These are phyloP conservation scores for Calonectris borealis DNA, from an alignment of 2,113 vertebrate species.

Conservation along the genomic window DNA sequence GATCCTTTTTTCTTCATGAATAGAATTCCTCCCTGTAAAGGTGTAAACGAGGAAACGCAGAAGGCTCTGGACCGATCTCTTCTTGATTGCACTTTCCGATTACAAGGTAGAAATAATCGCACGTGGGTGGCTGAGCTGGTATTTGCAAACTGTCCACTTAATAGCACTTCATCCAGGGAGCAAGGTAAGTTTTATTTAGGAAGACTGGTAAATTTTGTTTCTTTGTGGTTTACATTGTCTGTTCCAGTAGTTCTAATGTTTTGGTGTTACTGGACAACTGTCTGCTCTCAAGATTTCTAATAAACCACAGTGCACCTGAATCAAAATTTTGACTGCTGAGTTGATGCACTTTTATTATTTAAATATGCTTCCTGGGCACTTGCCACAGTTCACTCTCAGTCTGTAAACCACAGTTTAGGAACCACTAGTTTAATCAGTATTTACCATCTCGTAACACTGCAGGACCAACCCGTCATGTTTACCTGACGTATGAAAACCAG, in stretches of 20 bases:
- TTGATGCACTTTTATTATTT: neutral
- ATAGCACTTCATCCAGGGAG: conserved; percentile 92
- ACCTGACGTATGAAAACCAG: conserved; percentile 95
- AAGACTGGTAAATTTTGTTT: neutral
- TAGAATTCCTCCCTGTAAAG: conserved; percentile 95
- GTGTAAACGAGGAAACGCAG: conserved; percentile 90
- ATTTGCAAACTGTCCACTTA: conserved; percentile 94
- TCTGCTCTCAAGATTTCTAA: neutral
- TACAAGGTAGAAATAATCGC: conserved; percentile 98
- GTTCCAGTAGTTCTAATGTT: neutral
- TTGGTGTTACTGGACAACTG: neutral
- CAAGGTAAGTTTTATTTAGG: conserved; percentile 79
- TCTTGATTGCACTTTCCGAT: conserved; percentile 95
- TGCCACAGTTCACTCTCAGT: neutral
- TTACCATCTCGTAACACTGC: conserved; percentile 9
- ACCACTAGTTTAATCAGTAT: neutral
- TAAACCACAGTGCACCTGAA: neutral
- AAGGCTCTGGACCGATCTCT: conserved; percentile 90
- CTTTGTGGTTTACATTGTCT: neutral
- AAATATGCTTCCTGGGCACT: neutral
- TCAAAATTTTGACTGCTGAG: neutral
- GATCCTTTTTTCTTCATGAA: neutral
- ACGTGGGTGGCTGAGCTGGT: conserved; percentile 97
- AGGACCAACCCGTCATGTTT: conserved; percentile 94
- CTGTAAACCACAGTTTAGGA: neutral